Base-by-base conservation (phyloP, 2,113 vertebrate species). In the Pundamilia nyererei region DNA sequence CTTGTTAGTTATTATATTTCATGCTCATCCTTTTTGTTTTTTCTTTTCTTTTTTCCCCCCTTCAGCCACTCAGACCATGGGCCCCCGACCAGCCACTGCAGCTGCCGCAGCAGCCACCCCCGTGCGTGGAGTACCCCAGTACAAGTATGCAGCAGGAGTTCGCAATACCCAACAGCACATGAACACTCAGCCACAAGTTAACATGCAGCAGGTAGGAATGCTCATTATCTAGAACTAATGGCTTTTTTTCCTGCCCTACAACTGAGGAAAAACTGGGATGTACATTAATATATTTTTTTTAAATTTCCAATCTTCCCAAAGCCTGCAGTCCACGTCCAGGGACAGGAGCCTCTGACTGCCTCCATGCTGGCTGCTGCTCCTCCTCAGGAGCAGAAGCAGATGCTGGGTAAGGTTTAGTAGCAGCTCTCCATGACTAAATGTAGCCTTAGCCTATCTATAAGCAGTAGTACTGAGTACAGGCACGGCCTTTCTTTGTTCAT, bases 361-460 rank as follows among this genome's bases (percentile, higher is more conserved):
- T 98, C 98, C 94, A 99, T 99, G 98, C 94, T 99, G 96, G 98
- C 98, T 82, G 97, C 98, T 87, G 98, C 98, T 54, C 98, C 97
- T 72, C 98, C 98, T 81, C 98, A 99, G 96, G 98, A 99, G 90
- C 98, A 99, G 97, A 99, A 99, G 96, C 98, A 99, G 96, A 99
- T 99, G 98, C 96, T 99, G 95, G 98, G 98, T 99, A 94, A 93
- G 97, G 89, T 26, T 31, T 24, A 9, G 15, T 9, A 58, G 51
- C 7, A 40, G 1, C 40, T 24, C 38, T 42, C 10, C 5, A 72
- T 47, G 7, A 70, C 7, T 15, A 9, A 9, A 45, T 3, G 31
- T 2, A 7, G 11, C 19, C 9, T 62, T 49, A 77, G 45, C 2
- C 15, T 31, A 75, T 19, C 24, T 19, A 29, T 47, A 75, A 75